These are phyloP conservation scores for Mya arenaria DNA, from an alignment of 1,140 invertebrate genomes.

Conservation along the genomic window DNA sequence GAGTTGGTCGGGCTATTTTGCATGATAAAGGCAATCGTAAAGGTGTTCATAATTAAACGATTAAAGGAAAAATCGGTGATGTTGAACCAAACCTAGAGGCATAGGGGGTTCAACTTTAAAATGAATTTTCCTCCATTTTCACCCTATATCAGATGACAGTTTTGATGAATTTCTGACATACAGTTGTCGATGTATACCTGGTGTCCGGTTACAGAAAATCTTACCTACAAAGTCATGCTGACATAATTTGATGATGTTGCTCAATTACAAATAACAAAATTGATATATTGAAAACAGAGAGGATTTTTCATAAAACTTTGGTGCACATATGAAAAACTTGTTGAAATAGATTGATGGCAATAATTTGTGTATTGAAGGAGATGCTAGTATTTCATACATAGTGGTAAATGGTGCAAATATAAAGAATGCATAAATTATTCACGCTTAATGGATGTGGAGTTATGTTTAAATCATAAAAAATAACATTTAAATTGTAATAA, in stretches of 20 bases:
- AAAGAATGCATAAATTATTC: too few species aligned
- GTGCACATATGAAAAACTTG: background rate
- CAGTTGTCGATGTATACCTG: background rate
- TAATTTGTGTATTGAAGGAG: too few species aligned
- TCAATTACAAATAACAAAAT: background rate
- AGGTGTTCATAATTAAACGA: background rate
- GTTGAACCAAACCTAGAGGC: background rate
- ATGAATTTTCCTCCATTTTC: background rate
- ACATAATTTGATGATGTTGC: background rate
- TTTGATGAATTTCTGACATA: constrained; percentile 14
- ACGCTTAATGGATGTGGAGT: too few species aligned
- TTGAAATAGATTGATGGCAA: background rate
- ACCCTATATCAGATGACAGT: background rate
- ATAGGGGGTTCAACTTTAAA: background rate
- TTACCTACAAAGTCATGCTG: background rate
- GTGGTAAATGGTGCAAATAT: too few species aligned
- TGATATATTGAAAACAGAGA: background rate
- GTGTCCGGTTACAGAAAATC: background rate
- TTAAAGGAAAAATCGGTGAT: background rate
- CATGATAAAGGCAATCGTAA: background rate
- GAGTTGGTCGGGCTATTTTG: background rate
- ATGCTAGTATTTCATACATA: too few species aligned
- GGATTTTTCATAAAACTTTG: background rate
- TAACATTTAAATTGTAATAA: too few species aligned
- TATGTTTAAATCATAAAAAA: too few species aligned